Conservation (phyloP, 1,140 invertebrate species). For the Venturia canescens region DNA sequence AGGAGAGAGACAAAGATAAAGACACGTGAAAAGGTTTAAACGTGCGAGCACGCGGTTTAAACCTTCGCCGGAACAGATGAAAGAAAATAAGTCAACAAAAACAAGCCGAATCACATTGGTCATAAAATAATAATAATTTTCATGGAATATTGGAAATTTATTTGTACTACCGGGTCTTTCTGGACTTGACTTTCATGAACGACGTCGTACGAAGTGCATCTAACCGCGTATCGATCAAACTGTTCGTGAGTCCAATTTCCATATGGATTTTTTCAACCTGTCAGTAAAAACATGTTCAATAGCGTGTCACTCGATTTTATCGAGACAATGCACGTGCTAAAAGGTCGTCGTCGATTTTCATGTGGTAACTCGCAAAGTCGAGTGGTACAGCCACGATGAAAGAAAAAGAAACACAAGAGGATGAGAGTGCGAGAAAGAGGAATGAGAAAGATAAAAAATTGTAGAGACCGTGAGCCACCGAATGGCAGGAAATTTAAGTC, state of each 20-base stretch:
- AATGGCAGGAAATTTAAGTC: not conserved
- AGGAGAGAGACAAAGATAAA: slow-evolving; percentile 4
- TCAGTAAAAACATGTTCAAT: not conserved
- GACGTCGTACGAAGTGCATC: not conserved
- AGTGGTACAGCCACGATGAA: slow-evolving; percentile 27
- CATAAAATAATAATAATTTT: not conserved
- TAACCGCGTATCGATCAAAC: slow-evolving; percentile 38
- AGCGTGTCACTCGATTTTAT: not conserved
- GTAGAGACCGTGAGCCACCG: not conserved
- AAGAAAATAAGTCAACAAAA: slow-evolving; percentile 22
- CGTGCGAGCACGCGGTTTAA: slow-evolving; percentile 26
- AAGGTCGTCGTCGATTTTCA: slow-evolving; percentile 14
- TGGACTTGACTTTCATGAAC: not conserved
- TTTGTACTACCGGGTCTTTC: no score
- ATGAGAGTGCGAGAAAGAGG: not conserved
- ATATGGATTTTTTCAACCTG: not conserved
- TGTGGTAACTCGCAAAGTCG: slow-evolving; percentile 2
- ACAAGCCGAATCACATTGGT: not conserved
- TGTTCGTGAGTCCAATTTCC: not conserved
- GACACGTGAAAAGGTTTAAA: slow-evolving; percentile 46
- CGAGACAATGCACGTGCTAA: not conserved
- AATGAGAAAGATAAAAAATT: not conserved
- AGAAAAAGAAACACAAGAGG: not conserved
- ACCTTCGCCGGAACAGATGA: not conserved
- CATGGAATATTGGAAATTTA: not conserved